Evolutionary conservation across 92 coral and sea anemone genomes (phyloP).

Genomic region (Parazoanthus swiftii): DNA sequence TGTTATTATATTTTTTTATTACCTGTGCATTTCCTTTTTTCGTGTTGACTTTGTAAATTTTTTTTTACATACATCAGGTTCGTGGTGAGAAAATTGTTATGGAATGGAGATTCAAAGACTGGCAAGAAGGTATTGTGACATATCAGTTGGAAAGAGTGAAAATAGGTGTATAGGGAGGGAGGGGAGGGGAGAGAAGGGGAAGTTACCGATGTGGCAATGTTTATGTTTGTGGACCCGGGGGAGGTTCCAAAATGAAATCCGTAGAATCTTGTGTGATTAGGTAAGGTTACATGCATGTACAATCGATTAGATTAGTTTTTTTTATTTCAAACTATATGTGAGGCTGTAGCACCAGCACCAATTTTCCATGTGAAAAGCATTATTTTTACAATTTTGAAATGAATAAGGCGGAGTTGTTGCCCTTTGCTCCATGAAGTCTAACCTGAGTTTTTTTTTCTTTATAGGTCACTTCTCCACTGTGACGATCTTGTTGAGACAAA

Average conservation of each 20-base stretch:
- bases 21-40: neutral
- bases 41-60: neutral
- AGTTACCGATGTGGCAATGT: too few species aligned
- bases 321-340: too few species aligned
- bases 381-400: neutral
- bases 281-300: too few species aligned
- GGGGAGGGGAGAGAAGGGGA: neutral
- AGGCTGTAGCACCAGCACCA: too few species aligned
- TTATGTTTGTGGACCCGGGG: too few species aligned
- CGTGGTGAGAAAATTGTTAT: slow-evolving; percentile 84
- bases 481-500: slow-evolving; percentile 72
- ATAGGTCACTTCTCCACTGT: slow-evolving; percentile 88
- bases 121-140: slow-evolving; percentile 79
- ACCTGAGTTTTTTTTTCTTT: slow-evolving; percentile 1
- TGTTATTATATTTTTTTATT: neutral
- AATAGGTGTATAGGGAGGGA: too few species aligned
- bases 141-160: neutral
- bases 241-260: too few species aligned
- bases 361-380: too few species aligned
- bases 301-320: too few species aligned
- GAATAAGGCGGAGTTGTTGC: neutral
- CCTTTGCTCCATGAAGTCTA: neutral
- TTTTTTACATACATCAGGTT: slow-evolving; percentile 50
- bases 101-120: slow-evolving; percentile 92
- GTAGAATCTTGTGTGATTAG: too few species aligned